Evolutionary conservation across 2,797 vertebrate species (phyloP).

Genomic region (Selene dorsalis): DNA sequence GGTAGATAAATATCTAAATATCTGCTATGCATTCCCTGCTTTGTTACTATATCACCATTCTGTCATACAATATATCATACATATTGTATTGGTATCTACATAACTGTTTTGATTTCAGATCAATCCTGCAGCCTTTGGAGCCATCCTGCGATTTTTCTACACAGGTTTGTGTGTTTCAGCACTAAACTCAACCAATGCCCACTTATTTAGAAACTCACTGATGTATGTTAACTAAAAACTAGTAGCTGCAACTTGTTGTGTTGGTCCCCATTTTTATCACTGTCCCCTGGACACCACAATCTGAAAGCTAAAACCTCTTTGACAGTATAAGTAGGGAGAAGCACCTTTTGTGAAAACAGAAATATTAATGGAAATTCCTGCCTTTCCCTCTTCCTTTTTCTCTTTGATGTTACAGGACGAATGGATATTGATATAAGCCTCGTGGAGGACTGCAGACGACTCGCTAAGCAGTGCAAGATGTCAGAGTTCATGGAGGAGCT

Average conservation of each 20-base stretch:
- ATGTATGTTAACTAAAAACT: background rate
- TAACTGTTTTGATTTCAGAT: conserved; percentile 84
- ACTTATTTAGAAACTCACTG: background rate
- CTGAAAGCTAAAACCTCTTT: background rate
- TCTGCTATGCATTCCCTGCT: background rate
- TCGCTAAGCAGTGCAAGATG: conserved; percentile 97
- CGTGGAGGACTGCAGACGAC: conserved; percentile 91
- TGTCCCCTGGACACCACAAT: background rate
- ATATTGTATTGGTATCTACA: background rate
- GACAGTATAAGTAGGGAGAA: background rate
- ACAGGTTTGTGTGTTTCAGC: conserved; percentile 86
- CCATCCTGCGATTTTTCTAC: conserved; percentile 95
- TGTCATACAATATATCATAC: background rate
- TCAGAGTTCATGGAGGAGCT: conserved; percentile 91
- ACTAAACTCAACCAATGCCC: background rate
- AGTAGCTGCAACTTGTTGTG: background rate
- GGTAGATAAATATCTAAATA: conserved; percentile 77
- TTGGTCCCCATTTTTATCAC: background rate
- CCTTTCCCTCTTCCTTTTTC: background rate
- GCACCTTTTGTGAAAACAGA: background rate
- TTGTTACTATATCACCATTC: background rate
- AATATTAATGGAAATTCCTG: background rate
- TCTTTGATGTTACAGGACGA: conserved; percentile 81
- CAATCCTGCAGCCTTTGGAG: conserved; percentile 94
- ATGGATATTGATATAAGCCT: conserved; percentile 93